Evolutionary conservation across 1,140 invertebrate species (phyloP).

Genomic region (Leptonema lineaticorne): DNA sequence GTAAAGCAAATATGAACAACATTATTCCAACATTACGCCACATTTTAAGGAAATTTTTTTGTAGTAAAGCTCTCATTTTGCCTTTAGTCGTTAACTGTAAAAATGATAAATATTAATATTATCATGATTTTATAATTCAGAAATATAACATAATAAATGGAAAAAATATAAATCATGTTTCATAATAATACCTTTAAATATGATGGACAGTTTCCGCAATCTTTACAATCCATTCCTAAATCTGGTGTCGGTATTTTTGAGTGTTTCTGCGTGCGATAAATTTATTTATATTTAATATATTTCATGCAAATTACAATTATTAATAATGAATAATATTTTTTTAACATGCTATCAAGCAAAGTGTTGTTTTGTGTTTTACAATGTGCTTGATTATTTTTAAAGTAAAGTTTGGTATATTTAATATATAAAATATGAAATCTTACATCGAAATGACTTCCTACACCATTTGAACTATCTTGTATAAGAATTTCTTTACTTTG

Average conservation of each 20-base stretch:
- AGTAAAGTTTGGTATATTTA: not conserved
- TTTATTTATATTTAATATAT: conserved; percentile 7
- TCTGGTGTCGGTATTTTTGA: conserved; percentile 56
- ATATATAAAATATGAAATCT: conserved; percentile 16
- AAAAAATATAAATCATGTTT: conserved; percentile 1
- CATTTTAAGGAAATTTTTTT: conserved; percentile 92
- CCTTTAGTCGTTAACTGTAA: conserved; percentile 62
- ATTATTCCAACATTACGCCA: conserved; percentile 90
- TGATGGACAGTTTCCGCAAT: conserved; percentile 59
- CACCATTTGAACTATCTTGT: conserved; percentile 71
- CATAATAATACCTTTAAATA: conserved; percentile 57
- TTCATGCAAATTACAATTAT: not conserved
- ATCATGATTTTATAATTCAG: too few relatives aligned
- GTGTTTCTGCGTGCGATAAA: conserved; percentile 53
- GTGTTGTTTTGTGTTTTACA: not conserved
- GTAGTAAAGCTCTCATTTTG: conserved; percentile 77
- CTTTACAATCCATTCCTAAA: conserved; percentile 57
- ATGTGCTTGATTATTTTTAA: not conserved
- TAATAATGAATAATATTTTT: not conserved
- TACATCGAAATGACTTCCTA: conserved; percentile 46
- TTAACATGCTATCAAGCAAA: not conserved
- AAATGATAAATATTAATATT: not conserved
- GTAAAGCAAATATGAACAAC: conserved; percentile 89
- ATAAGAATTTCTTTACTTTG: conserved; percentile 86
- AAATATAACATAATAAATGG: too few relatives aligned